Conservation (phyloP, 2,113 vertebrate genomes). For the Callopanchax toddi region DNA sequence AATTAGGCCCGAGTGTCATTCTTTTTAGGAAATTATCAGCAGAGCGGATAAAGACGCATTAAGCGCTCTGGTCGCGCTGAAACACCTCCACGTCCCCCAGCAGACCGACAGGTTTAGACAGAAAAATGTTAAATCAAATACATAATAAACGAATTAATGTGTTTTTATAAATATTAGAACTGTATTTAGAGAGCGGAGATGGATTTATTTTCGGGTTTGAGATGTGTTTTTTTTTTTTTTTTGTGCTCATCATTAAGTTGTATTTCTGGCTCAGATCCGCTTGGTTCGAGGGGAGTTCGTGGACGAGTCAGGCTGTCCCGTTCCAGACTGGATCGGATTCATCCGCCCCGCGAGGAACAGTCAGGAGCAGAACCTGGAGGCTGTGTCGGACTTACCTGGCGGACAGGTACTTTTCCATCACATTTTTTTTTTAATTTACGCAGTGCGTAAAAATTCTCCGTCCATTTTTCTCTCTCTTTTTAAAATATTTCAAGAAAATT, state of each 20-base stretch:
- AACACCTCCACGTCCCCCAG: not conserved
- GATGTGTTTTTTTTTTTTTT: not conserved
- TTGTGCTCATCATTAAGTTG: too few species aligned
- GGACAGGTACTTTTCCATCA: slow-evolving; percentile 87
- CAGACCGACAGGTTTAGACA: not conserved
- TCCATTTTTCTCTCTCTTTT: not conserved
- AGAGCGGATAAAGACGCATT: slow-evolving; percentile 79
- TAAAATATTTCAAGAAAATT: too few species aligned
- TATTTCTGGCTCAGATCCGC: slow-evolving; percentile 81
- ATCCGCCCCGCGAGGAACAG: slow-evolving; percentile 93
- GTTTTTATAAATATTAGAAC: too few species aligned
- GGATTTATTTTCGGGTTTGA: not conserved
- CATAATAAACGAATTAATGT: too few species aligned
- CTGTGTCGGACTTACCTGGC: slow-evolving; percentile 92
- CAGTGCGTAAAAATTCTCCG: too few species aligned
- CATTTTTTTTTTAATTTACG: not conserved
- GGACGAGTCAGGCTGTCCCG: slow-evolving; percentile 90
- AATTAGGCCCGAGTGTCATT: slow-evolving; percentile 77
- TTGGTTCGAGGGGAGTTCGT: slow-evolving; percentile 92
- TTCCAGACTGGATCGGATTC: slow-evolving; percentile 95
- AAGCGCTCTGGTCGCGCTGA: slow-evolving; percentile 22
- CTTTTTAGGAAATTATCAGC: slow-evolving; percentile 73
- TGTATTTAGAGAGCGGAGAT: too few species aligned
- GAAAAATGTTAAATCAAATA: too few species aligned
- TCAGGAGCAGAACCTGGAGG: slow-evolving; percentile 96